Base-by-base conservation (phyloP, 2,113 vertebrate species). In the Abramis brama region DNA sequence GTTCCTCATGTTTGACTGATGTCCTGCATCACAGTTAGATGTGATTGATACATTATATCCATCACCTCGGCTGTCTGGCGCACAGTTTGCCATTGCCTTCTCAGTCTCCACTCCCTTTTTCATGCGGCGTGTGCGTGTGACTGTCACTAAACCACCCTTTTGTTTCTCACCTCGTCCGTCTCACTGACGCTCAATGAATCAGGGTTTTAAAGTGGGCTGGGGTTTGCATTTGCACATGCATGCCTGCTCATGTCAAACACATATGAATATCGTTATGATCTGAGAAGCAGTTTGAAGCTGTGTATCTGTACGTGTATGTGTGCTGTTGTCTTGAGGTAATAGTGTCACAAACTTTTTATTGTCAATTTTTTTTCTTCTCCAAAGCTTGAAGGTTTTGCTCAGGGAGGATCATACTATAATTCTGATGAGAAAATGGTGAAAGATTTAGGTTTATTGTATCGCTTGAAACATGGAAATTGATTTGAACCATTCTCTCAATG, bases 1-100 rank as follows among this genome's bases (percentile, higher is more conserved):
- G 78, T 60, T 59, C 80, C 36, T 84, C 23, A 43, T 36, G 76
- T 64, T 86, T 93, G 91, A 93, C 85, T 93, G 94, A 94, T 93
- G 92, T 86, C 88, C 88, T 90, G 89, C 90, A 91, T 88, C 90
- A 90, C 89, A 79, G 62, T 88, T 85, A 86, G 76, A 70, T 88
- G 70, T 94, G 93, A 94, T 93, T 91, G 94, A 95, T 94, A 88
- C 85, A 81, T 91, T 88, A 90, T 90, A 94, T 95, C 94, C 93
- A 94, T 95, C 94, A 95, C 88, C 66, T 79, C 3, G 13, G 70
- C 90, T 92, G 94, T 93, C 93, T 33, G 27, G 23, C 15, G 82
- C 92, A 87, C 93, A 92, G 94, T 87, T 81, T 91, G 93, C 89
- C 13, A 57, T 86, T 90, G 87, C 88, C 75, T 75, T 78, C 78